These are phyloP conservation scores for Aphidoletes aphidimyza DNA, from an alignment of 2,888 invertebrate species.

Conservation along the genomic window DNA sequence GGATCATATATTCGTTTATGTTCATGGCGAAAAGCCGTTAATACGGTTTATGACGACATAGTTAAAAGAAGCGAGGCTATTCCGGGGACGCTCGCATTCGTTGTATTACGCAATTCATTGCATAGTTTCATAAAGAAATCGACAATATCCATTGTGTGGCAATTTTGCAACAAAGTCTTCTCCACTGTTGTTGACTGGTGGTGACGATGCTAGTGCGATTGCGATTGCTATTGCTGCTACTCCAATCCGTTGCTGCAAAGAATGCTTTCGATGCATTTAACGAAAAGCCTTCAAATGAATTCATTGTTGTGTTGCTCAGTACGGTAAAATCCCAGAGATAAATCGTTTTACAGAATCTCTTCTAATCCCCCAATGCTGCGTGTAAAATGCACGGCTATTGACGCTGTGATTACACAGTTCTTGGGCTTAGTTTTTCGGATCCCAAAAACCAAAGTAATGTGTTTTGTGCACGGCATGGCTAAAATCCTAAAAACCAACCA, in stretches of 20 bases:
- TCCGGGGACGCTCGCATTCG: not conserved
- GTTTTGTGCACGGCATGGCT: not conserved
- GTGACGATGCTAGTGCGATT: too few species aligned
- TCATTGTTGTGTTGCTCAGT: not conserved
- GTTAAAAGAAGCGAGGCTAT: slow-evolving; percentile 41
- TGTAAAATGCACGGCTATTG: slow-evolving; percentile 31
- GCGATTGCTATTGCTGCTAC: not conserved
- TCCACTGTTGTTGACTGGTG: too few species aligned
- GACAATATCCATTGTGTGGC: slow-evolving; percentile 31
- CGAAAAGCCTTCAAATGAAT: slow-evolving; percentile 7
- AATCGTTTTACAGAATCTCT: slow-evolving; percentile 49
- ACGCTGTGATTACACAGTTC: not conserved
- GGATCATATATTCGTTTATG: slow-evolving; percentile 52
- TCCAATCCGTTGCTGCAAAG: not conserved
- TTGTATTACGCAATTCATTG: slow-evolving; percentile 43
- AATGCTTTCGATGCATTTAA: slow-evolving; percentile 20
- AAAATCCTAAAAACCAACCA: not conserved
- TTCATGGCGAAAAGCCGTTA: slow-evolving; percentile 47
- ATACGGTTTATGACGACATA: slow-evolving; percentile 52
- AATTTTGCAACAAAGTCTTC: slow-evolving; percentile 18
- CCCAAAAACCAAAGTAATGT: not conserved
- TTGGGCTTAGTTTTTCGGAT: not conserved
- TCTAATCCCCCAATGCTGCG: slow-evolving; percentile 38
- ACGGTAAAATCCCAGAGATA: not conserved
- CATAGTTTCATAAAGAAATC: slow-evolving; percentile 7